phyloP scores from a whole-genome alignment of 2,797 vertebrate species.

The Molossus molossus region DNA sequence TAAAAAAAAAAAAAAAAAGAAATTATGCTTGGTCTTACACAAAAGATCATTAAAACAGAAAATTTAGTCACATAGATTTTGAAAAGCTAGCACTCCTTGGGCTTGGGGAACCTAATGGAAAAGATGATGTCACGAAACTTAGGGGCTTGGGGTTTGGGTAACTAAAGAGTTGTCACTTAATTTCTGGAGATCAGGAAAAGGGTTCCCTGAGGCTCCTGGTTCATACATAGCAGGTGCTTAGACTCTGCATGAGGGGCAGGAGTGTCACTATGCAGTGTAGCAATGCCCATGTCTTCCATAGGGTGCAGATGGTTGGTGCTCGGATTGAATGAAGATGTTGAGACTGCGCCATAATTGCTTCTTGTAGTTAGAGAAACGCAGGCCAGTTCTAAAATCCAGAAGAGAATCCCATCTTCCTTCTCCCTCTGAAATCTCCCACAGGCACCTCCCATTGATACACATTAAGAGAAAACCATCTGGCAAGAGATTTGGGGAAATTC shows the following conservation, averaged over 20 bases:
- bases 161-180: background rate
- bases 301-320: no score
- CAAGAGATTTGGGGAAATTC: background rate
- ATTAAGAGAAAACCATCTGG: background rate
- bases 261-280: background rate
- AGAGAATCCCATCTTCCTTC: background rate
- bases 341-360: background rate
- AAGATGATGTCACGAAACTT: background rate
- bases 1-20: background rate
- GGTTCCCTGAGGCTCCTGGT: background rate
- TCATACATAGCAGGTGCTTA: background rate
- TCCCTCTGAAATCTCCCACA: background rate
- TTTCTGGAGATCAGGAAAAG: background rate
- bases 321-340: fast-evolving
- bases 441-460: background rate
- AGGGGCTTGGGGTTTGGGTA: background rate
- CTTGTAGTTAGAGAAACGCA: background rate
- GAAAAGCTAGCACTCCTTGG: background rate
- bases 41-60: background rate
- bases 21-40: background rate
- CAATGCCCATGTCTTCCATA: background rate
- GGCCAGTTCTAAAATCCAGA: background rate
- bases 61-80: background rate
- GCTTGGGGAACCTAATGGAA: background rate
- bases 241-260: fast-evolving